A percentile compares a stretch with the other conserved stretches of the same genome.
Evolutionary conservation across 2,888 invertebrate genomes (phyloP).

Genomic region (Pinctada fucata): DNA sequence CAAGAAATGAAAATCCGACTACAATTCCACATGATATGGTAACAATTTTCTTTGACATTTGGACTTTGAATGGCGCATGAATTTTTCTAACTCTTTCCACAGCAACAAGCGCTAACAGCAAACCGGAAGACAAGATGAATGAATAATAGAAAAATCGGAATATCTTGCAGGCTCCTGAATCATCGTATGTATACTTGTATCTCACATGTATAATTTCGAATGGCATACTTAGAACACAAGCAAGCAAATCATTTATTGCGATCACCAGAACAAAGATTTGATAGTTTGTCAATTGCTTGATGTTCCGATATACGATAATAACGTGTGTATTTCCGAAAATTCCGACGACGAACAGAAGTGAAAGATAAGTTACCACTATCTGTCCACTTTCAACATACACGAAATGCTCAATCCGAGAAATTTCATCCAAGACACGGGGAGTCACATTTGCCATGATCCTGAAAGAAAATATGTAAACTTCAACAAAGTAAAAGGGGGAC

Average conservation of each 20-base stretch:
- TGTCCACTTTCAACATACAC: too few relatives aligned
- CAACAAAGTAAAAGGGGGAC: too few relatives aligned
- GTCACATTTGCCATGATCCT: too few relatives aligned
- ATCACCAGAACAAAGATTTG: background rate
- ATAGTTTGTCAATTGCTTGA: background rate
- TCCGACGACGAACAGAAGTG: background rate
- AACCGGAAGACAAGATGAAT: background rate
- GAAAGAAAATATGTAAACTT: too few relatives aligned
- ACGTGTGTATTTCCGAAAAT: background rate
- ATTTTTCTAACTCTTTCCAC: background rate
- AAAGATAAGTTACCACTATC: background rate
- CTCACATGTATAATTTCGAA: background rate
- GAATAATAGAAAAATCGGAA: background rate
- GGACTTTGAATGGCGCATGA: background rate
- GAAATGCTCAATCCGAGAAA: too few relatives aligned
- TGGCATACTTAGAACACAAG: background rate
- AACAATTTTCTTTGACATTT: background rate
- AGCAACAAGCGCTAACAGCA: background rate
- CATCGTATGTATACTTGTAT: background rate
- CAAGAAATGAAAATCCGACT: background rate
- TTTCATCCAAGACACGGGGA: too few relatives aligned
- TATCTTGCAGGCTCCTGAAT: background rate
- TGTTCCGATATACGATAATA: background rate
- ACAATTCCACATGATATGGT: background rate
- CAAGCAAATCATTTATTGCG: background rate